A percentile compares a stretch with the other conserved stretches of the same genome.
Conservation (phyloP, 2,113 vertebrate species). For the Microtus ochrogaster region DNA sequence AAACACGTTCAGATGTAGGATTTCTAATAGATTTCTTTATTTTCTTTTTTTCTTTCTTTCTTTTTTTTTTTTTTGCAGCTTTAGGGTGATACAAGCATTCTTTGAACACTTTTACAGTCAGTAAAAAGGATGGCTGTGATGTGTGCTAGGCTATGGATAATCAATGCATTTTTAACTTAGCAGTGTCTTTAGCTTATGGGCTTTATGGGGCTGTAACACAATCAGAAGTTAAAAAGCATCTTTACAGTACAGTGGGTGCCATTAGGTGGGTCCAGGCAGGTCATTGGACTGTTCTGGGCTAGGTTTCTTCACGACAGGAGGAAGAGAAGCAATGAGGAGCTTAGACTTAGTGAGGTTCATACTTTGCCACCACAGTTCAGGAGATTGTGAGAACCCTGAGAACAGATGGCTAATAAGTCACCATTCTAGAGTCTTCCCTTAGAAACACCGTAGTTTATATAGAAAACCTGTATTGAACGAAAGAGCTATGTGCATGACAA, state of each 20-base stretch:
- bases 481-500: neutral
- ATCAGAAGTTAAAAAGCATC: neutral
- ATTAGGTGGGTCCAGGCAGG: neutral
- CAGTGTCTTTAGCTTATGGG: neutral
- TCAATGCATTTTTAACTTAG: neutral
- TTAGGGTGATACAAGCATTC: neutral
- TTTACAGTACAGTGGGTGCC: neutral
- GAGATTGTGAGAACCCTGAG: neutral
- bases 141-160: too few relatives aligned
- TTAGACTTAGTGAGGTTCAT: neutral
- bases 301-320: neutral
- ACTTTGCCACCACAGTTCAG: neutral
- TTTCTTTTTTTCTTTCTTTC: too few relatives aligned
- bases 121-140: neutral
- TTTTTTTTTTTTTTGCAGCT: too few relatives aligned
- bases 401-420: neutral
- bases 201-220: neutral
- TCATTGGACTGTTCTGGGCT: neutral
- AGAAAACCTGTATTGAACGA: neutral
- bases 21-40: neutral
- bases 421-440: neutral
- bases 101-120: neutral
- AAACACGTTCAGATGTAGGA: neutral
- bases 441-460: neutral
- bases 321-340: neutral